A percentile compares a stretch with the other conserved stretches of the same genome.
Evolutionary conservation across 2,888 invertebrate genomes (phyloP).

Genomic region (Mythimna ferrago): DNA sequence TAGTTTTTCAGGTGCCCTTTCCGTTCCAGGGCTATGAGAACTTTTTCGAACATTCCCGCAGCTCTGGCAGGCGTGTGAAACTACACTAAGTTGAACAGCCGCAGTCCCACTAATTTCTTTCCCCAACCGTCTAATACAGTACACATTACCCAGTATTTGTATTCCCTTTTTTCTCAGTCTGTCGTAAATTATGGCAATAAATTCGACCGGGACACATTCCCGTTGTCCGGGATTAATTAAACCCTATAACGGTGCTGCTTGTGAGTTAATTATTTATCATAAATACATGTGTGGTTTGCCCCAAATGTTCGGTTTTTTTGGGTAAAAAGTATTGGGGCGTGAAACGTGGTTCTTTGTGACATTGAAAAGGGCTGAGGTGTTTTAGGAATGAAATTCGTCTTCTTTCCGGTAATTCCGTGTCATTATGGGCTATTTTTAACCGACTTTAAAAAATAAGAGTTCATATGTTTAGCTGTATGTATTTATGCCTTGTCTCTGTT

Average conservation of each 20-base stretch:
- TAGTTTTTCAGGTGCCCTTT: too few relatives aligned
- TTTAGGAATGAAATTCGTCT: neutral
- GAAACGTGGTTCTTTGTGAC: constrained; percentile 2
- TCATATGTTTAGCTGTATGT: neutral
- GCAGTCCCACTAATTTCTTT: constrained; percentile 41
- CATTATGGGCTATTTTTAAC: neutral
- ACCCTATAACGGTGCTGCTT: constrained; percentile 78
- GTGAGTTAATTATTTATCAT: constrained; percentile 68
- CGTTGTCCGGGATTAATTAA: constrained; percentile 85
- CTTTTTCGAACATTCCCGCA: neutral
- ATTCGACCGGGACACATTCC: constrained; percentile 82
- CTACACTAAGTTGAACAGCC: neutral
- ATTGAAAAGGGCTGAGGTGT: constrained; percentile 19
- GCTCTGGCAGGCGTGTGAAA: neutral
- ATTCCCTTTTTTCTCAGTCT: constrained; percentile 83
- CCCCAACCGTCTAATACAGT: constrained; percentile 67
- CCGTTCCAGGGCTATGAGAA: too few relatives aligned
- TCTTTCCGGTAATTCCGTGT: neutral
- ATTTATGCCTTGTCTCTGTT: neutral
- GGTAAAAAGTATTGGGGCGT: constrained; percentile 12
- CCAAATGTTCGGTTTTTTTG: constrained; percentile 52
- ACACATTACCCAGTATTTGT: constrained; percentile 79
- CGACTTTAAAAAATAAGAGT: neutral
- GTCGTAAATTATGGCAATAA: constrained; percentile 88
- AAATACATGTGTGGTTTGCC: constrained; percentile 62